Conservation (phyloP, 2,113 vertebrate genomes). For the Varanus salvator region DNA sequence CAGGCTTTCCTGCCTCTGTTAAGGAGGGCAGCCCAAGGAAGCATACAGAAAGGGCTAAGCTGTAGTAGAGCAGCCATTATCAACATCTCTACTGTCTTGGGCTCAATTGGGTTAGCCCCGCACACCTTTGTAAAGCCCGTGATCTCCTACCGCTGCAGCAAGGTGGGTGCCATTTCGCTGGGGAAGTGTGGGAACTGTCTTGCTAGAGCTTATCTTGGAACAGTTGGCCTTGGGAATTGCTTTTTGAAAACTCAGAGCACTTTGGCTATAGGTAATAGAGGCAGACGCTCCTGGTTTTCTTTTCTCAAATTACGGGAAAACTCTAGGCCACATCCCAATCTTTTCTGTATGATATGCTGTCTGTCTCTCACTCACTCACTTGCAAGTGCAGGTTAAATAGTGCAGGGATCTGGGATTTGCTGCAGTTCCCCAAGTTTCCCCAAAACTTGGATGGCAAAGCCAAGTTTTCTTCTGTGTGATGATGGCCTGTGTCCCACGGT, state of each 20-base stretch:
- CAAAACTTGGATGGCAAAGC: neutral
- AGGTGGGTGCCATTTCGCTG: neutral
- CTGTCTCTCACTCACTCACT: no score
- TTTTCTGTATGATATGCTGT: neutral
- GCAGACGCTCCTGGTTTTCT: neutral
- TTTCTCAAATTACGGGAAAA: neutral
- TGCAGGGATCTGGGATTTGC: neutral
- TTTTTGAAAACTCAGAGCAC: no score
- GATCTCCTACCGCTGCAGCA: conserved; percentile 6
- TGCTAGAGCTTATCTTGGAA: no score
- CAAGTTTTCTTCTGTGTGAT: neutral
- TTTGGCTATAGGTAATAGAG: no score
- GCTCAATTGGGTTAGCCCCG: neutral
- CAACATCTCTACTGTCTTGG: neutral
- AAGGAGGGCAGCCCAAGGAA: conserved; percentile 6
- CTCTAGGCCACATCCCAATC: neutral
- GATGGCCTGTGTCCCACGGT: accelerated
- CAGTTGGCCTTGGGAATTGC: no score
- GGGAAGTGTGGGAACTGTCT: no score
- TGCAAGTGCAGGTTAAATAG: neutral
- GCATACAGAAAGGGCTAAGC: neutral
- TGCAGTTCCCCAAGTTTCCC: neutral
- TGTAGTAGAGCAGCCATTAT: conserved; percentile 10
- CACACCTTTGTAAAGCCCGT: neutral
- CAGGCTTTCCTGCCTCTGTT: conserved; percentile 19